Evolutionary conservation across 1,140 invertebrate species (phyloP), one percentile per base, ranked within the genome.

Genomic region (Drusus annulatus): DNA sequence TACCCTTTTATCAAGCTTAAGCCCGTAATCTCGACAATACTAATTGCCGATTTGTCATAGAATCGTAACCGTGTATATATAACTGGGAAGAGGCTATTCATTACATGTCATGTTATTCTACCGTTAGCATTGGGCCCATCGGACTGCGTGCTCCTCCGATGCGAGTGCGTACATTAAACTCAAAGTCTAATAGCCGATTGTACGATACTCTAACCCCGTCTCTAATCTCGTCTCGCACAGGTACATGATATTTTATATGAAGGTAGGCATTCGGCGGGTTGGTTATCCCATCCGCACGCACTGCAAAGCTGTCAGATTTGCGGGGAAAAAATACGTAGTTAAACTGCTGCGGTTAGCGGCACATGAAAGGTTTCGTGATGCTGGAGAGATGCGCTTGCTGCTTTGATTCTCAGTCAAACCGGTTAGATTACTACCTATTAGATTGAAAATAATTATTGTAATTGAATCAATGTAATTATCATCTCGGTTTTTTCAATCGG

Each of bases 21-120:
- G 5, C 23, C 60, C 23, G 28, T 28, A 13, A 28, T 63, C 23
- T 7, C 36, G 13, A 45, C 7, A 13, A 45, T 45, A 45, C 10
- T 45, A 45, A 45, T 45, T 45, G 36, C 13, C 36, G 0, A 28
- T 3, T 13, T 63, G 60, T 28, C 60, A 17, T 2, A 63, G 60
- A 63, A 63, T 28, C 23, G 58, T 62, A 23, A 62, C 58, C 13
- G 60, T 45, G 13, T 7, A 45, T 45, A 45, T 8, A 19, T 63
- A 63, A 63, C 60, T 16, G 28, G 60, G 60, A 63, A 56, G 54
- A 56, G 13, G 17, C 13, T 63, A 63, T 45, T 45, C 36, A 45
- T 45, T 45, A 13, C 8, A 45, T 45, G 36, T 16, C 3, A 28
- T 45, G 36, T 16, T 4, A 28, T 17, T 28, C 60, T 63, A 63